Conservation (phyloP, 2,797 vertebrate species). For the Syngnathus acus region DNA sequence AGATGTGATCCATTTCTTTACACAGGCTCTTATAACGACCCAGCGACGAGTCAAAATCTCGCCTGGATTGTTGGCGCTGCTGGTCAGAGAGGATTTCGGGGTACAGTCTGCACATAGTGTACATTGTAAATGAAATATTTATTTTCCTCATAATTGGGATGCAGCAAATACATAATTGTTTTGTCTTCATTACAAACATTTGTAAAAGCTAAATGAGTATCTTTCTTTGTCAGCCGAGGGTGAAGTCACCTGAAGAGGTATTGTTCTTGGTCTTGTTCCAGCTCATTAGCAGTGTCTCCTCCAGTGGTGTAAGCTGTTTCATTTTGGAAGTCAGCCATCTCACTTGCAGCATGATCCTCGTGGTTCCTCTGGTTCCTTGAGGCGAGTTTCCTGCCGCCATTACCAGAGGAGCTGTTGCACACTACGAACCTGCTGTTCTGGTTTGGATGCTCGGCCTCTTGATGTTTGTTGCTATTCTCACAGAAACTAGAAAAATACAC, state of each 20-base stretch:
- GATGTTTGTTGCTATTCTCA: conserved; percentile 19
- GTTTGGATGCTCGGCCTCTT: conserved; percentile 23
- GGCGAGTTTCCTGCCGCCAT: conserved; percentile 27
- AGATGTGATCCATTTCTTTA: conserved; percentile 74
- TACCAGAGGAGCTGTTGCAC: conserved; percentile 56
- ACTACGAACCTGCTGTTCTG: conserved; percentile 24
- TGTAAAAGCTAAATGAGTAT: neutral
- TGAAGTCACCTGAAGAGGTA: conserved; percentile 47
- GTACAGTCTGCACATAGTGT: conserved; percentile 60
- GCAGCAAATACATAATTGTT: neutral
- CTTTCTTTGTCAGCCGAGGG: neutral
- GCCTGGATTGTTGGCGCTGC: conserved; percentile 70
- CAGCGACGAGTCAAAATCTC: conserved; percentile 73
- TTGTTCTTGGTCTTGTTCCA: conserved; percentile 55
- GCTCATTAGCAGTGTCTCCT: conserved; percentile 70
- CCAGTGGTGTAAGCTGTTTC: conserved; percentile 79
- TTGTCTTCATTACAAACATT: neutral
- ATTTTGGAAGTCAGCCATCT: conserved; percentile 65
- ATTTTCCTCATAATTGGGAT: no score
- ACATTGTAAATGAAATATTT: neutral
- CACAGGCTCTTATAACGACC: conserved; percentile 74
- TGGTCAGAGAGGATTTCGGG: conserved; percentile 72
- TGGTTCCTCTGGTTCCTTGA: conserved; percentile 21
- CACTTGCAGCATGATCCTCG: conserved; percentile 26
- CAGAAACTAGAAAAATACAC: conserved; percentile 16